These are phyloP conservation scores for Notodonta ziczac DNA, from an alignment of 2,888 invertebrate genomes.

Conservation along the genomic window DNA sequence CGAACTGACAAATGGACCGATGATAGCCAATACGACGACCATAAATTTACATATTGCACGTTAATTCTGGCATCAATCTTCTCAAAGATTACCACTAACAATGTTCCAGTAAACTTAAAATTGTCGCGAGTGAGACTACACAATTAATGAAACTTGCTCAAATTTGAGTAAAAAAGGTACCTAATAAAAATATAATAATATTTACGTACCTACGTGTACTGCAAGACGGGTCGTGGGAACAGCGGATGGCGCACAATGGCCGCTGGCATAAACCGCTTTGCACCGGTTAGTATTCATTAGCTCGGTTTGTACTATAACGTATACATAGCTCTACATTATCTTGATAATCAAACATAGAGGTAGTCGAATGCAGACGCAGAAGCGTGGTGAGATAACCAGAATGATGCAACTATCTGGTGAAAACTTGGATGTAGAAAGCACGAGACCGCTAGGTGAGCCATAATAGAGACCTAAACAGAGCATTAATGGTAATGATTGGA, in stretches of 20 bases:
- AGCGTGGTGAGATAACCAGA: no score
- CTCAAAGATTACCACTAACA: no score
- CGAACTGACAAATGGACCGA: no score
- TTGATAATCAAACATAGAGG: no score
- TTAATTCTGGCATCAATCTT: neutral
- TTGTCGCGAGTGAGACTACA: constrained; percentile 30
- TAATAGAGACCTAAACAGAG: no score
- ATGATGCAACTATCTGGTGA: no score
- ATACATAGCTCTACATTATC: neutral
- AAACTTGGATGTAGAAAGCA: no score
- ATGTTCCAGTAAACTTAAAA: constrained; percentile 30
- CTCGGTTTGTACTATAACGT: constrained; percentile 29
- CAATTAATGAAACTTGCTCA: constrained; percentile 31
- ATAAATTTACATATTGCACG: no score
- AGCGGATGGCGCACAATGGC: constrained; percentile 52
- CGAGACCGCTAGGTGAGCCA: no score
- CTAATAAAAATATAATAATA: constrained; percentile 29
- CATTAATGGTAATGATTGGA: no score
- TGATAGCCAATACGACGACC: no score
- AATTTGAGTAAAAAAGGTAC: constrained; percentile 30
- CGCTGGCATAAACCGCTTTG: constrained; percentile 52
- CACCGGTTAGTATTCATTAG: constrained; percentile 66
- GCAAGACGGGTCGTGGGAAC: constrained; percentile 60
- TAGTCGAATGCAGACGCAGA: no score
- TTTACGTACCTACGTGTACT: constrained; percentile 29